Conservation (phyloP, 2,113 vertebrate species). For the Illadopsis cleaveri region DNA sequence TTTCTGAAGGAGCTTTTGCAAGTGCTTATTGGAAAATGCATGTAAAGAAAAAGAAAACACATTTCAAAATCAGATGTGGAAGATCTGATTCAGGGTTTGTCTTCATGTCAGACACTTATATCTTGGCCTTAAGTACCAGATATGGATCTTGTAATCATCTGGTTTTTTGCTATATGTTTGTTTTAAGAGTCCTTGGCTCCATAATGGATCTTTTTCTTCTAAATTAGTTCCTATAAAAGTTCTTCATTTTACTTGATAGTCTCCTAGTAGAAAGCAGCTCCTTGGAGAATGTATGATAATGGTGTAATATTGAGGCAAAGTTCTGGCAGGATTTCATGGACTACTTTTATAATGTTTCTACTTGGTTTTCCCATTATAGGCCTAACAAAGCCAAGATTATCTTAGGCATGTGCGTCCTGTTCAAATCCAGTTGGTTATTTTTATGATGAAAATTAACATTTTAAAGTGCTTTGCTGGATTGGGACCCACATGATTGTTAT, state of each 20-base stretch:
- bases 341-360: neutral
- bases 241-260: neutral
- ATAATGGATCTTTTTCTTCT: neutral
- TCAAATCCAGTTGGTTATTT: conserved; percentile 34
- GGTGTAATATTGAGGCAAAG: neutral
- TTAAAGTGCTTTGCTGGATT: conserved; percentile 30
- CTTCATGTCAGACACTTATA: neutral
- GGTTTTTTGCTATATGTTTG: neutral
- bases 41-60: neutral
- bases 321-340: conserved; percentile 19
- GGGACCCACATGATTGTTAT: neutral
- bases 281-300: neutral
- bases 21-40: neutral
- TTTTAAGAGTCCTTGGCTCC: neutral
- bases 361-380: neutral
- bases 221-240: neutral
- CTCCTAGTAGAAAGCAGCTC: neutral
- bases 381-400: conserved; percentile 16
- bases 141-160: neutral
- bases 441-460: conserved; percentile 25
- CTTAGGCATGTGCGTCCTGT: neutral
- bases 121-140: neutral
- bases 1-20: neutral
- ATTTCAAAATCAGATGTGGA: neutral
- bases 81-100: neutral